These are phyloP conservation scores for Acanthosoma haemorrhoidale DNA, from an alignment of 2,888 invertebrate genomes.

Conservation along the genomic window DNA sequence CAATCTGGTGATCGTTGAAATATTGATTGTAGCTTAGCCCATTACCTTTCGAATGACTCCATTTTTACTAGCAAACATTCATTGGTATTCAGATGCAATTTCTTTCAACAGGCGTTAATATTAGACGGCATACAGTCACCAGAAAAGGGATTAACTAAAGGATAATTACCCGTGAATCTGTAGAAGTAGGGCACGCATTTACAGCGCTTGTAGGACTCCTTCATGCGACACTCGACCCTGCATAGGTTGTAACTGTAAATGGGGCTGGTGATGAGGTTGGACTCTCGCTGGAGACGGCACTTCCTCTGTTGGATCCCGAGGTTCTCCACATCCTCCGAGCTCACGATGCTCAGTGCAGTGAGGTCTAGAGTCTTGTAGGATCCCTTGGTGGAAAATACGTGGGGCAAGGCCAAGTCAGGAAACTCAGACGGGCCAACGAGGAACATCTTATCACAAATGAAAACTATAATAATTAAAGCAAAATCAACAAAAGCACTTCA, in stretches of 20 bases:
- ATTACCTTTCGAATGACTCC: too few relatives aligned
- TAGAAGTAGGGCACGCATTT: conserved; percentile 47
- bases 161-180: conserved; percentile 38
- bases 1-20: too few relatives aligned
- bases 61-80: too few relatives aligned
- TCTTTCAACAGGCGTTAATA: too few relatives aligned
- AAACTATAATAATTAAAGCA: too few relatives aligned
- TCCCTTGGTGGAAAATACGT: conserved; percentile 44
- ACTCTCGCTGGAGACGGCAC: conserved; percentile 44
- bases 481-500: too few relatives aligned
- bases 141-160: too few relatives aligned
- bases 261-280: conserved; percentile 43
- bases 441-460: too few relatives aligned
- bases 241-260: conserved; percentile 46
- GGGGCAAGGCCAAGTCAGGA: conserved; percentile 57
- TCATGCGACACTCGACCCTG: conserved; percentile 46
- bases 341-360: conserved; percentile 57
- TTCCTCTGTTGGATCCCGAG: conserved; percentile 44
- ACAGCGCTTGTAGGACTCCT: conserved; percentile 44
- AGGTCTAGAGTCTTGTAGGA: conserved; percentile 58
- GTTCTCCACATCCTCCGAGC: conserved; percentile 51
- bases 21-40: too few relatives aligned
- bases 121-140: too few relatives aligned
- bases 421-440: conserved; percentile 63
- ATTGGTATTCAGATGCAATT: too few relatives aligned